Evolutionary conservation across 2,888 invertebrate genomes (phyloP), one percentile per base, ranked within the genome.

Genomic region (Pristionchus arcanus): DNA sequence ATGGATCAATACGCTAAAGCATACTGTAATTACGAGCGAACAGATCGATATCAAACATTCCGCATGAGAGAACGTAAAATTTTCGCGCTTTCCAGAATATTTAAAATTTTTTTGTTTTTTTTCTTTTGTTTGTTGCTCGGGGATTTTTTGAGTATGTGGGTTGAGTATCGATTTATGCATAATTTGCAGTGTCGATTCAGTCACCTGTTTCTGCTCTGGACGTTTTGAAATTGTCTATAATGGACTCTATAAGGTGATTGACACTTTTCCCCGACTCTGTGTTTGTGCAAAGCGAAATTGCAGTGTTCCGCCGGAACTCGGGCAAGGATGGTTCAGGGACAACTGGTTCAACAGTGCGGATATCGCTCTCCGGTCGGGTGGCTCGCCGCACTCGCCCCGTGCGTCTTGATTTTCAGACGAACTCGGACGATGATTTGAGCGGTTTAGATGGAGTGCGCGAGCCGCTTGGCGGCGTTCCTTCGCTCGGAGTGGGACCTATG

Each of bases 321-420:
- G n/a, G 53, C 81, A 81, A 28, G 81, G 81, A 49, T 81, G 81
- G 81, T 53, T 4, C 49, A 81, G 49, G 49, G 81, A 81, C 21
- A 49, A 81, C 81, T 81, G 81, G 81, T 81, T 81, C 49, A 81
- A 81, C 81, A 53, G n/a, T 13, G n/a, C 53, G 49, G 49, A 81
- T 15, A 11, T 81, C 34, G 42, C 81, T 49, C 13, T 81, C 3
- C 81, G 81, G 25, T 49, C 81, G n/a, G 81, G 81, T 9, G 81
- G 81, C 25, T 81, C 81, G 15, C 81, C 81, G 49, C 49, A 81
- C 49, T 81, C 81, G 49, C 81, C 81, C 81, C 9, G 81, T 81
- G n/a, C 49, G 81, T 81, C 4, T 42, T 77, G n/a, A 16, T 28
- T 49, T 7, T 11, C 25, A 13, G 55, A 25, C 42, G 11, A 37